Base-by-base conservation (phyloP, 2,113 vertebrate species). In the Megaleporinus macrocephalus region DNA sequence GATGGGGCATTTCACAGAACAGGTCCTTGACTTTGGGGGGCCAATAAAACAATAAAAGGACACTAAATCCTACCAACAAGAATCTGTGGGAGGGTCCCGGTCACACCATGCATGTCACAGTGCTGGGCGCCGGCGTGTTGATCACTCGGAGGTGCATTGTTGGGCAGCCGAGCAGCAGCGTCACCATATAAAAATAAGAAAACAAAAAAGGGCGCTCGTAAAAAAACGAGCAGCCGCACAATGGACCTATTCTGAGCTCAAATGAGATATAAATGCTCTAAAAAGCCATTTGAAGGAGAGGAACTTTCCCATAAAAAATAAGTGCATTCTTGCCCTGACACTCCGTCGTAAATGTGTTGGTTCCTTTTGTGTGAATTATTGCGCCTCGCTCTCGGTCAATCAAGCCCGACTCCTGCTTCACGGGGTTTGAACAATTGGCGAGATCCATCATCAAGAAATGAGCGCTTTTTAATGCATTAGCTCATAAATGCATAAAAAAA, bases 21-120 rank as follows among this genome's bases (percentile, higher is more conserved):
- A 71, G 79, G 78, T 72, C 80, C 83, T 85, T 88, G 85, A 88
- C 83, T 81, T 86, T 88, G 85, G 75, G 78, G 78, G 74, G 44
- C 83, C 76, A 75, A 78, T 86, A 81, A 83, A 88, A 74, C 84
- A 76, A 82, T 82, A 82, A 84, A 87, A 72, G 53, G 53, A 85
- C 74, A 81, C 47, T 81, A 88, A 86, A 80, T 69, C 68, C 76
- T 61, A 75, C 79, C 74, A 81, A 36, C 41, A 41, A 63, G 65
- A 47, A 86, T 41, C 78, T 69, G 72, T 86, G 76, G 78, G 70
- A 80, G 77, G 66, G 78, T 68, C 76, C 18, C 11, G 36, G 83
- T 73, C 83, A 78, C 74, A 76, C 65, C 78, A 69, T 62, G 47
- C 49, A 68, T 68, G 76, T 83, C 69, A 78, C 76, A 78, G 77